Conservation (phyloP, 2,797 vertebrate species). For the Hippoglossus hippoglossus region DNA sequence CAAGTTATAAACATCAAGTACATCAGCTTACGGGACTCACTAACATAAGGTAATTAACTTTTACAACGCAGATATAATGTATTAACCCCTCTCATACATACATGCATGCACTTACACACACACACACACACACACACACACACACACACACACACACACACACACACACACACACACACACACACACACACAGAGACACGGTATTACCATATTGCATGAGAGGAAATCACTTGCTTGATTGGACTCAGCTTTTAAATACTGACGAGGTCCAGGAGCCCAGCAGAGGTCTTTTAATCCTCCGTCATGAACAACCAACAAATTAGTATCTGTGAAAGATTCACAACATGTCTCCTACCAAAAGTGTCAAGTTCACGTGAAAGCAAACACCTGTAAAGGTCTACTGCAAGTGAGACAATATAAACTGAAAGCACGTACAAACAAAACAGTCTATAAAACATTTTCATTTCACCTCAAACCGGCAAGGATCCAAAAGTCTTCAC, state of each 20-base stretch:
- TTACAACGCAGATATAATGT: conserved; percentile 95
- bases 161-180: not conserved
- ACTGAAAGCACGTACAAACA: not conserved
- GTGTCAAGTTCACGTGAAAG: not conserved
- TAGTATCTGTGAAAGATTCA: conserved; percentile 44
- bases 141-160: not conserved
- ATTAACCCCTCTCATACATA: conserved; percentile 43
- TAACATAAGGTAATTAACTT: conserved; percentile 98
- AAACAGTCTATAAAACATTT: not conserved
- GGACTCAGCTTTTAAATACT: conserved; percentile 93
- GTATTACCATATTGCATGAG: conserved; percentile 93
- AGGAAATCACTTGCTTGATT: conserved; percentile 97
- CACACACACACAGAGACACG: not conserved
- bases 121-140: not conserved
- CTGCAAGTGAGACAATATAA: not conserved
- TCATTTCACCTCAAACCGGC: not conserved
- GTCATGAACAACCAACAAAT: conserved; percentile 61
- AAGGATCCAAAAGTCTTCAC: not conserved
- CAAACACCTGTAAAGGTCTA: not conserved
- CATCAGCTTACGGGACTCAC: conserved; percentile 94
- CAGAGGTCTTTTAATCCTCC: conserved; percentile 57
- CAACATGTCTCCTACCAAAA: conserved; percentile 19
- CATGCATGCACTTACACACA: conserved; percentile 23
- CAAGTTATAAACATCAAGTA: conserved; percentile 95
- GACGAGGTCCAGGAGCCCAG: conserved; percentile 52